phyloP scores from a whole-genome alignment of 2,113 vertebrate genomes.

The Eira barbara region DNA sequence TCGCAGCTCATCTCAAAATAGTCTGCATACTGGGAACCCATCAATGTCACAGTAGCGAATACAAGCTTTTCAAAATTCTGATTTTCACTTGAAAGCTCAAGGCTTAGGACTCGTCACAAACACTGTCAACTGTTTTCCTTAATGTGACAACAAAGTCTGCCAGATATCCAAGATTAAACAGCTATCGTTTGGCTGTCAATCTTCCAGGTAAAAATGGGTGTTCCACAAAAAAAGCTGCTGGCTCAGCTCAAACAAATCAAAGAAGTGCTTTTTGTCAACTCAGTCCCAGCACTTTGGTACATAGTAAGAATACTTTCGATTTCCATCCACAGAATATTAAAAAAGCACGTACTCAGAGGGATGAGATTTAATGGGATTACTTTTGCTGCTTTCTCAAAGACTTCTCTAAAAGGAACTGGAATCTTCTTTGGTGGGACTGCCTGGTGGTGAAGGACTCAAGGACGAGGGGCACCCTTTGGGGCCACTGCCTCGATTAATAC shows the following conservation, averaged over 20 bases:
- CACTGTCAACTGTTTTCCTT: background rate
- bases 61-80: background rate
- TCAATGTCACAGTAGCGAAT: background rate
- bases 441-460: background rate
- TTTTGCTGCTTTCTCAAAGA: background rate
- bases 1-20: background rate
- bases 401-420: background rate
- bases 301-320: background rate
- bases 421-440: too few species aligned
- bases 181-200: background rate
- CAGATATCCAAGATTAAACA: background rate
- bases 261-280: background rate
- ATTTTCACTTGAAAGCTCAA: background rate
- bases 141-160: background rate
- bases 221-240: background rate
- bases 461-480: rapidly evolving
- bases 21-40: background rate
- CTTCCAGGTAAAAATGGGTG: background rate
- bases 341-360: background rate
- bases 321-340: background rate
- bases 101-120: background rate
- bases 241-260: background rate
- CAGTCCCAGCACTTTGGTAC: background rate
- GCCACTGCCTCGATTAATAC: background rate
- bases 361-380: background rate